These are phyloP conservation scores for Callithrix jacchus DNA, from an alignment of 2,113 vertebrate genomes.

Conservation along the genomic window DNA sequence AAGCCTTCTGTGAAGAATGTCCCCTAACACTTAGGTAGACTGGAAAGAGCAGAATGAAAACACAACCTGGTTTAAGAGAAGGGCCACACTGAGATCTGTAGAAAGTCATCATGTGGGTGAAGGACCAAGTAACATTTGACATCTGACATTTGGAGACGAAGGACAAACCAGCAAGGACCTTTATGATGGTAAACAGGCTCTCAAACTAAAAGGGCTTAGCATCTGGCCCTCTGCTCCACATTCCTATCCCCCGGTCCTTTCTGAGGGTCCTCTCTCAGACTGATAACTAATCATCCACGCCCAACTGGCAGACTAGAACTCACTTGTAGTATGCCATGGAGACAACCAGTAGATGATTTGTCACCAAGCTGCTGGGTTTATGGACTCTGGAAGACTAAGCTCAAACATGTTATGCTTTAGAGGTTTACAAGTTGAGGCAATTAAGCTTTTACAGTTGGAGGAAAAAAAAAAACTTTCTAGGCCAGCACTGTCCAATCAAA, in stretches of 20 bases:
- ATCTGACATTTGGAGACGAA: background rate
- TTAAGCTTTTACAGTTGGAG: slow-evolving; percentile 2
- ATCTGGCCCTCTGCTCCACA: background rate
- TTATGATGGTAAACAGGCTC: background rate
- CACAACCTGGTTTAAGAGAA: background rate
- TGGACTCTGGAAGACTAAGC: background rate
- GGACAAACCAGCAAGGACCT: background rate
- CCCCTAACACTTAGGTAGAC: background rate
- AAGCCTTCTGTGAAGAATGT: background rate
- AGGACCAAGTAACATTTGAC: background rate
- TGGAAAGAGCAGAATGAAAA: background rate
- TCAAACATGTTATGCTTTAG: background rate
- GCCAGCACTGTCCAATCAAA: background rate
- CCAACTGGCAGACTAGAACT: background rate
- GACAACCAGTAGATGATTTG: background rate
- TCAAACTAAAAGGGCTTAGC: background rate
- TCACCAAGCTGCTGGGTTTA: background rate
- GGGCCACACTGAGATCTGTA: background rate
- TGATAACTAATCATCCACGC: slow-evolving; percentile 34
- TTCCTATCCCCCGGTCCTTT: background rate
- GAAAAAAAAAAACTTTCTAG: slow-evolving; percentile 36
- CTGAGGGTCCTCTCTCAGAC: background rate
- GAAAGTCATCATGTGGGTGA: background rate
- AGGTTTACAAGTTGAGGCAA: background rate
- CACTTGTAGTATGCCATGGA: background rate